These are phyloP conservation scores for Thereuonema tuberculata DNA, from an alignment of 1,140 invertebrate genomes.

Conservation along the genomic window DNA sequence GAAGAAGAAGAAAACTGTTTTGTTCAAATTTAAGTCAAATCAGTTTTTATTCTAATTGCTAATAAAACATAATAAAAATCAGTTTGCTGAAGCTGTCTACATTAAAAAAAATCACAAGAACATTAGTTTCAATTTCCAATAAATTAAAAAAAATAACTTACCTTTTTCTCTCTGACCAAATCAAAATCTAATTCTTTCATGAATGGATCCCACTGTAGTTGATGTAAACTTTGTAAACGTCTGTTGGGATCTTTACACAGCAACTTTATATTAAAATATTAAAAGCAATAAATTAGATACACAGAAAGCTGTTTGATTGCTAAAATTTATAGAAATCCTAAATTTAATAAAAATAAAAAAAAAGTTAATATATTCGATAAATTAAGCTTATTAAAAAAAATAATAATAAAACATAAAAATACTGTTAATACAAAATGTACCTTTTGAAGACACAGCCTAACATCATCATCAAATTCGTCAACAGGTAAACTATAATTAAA, in stretches of 20 bases:
- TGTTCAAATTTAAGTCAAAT: too few species aligned
- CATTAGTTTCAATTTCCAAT: too few species aligned
- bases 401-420: not conserved
- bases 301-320: not conserved
- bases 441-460: not conserved
- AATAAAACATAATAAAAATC: too few species aligned
- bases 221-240: conserved; percentile 2
- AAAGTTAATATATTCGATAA: not conserved
- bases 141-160: not conserved
- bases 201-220: conserved; percentile 4
- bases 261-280: not conserved
- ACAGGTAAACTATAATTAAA: conserved; percentile 1
- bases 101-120: too few species aligned
- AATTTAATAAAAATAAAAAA: not conserved
- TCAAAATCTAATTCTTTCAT: conserved; percentile 1
- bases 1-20: too few species aligned
- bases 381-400: not conserved
- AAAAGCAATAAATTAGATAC: not conserved
- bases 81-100: too few species aligned
- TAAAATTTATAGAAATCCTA: not conserved
- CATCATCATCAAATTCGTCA: not conserved
- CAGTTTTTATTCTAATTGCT: too few species aligned
- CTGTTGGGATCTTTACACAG: conserved; percentile 6
- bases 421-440: not conserved
- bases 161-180: not conserved